Conservation (phyloP, 2,888 invertebrate species). For the Deroplatys truncata region DNA sequence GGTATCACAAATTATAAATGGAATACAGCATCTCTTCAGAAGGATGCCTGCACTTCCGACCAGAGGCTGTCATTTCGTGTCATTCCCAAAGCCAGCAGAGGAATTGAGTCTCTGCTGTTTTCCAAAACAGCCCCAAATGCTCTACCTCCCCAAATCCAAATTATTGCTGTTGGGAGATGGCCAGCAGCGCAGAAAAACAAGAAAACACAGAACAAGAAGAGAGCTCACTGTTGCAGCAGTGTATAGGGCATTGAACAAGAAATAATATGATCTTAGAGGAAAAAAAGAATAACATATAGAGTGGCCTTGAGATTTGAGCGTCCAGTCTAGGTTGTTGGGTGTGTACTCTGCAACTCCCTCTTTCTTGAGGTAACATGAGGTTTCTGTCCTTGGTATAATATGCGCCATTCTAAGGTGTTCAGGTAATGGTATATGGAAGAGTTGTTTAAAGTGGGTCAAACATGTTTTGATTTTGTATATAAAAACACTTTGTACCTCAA, state of each 20-base stretch:
- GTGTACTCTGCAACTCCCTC: too few relatives aligned
- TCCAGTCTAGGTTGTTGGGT: not conserved
- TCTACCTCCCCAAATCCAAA: not conserved
- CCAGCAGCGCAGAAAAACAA: not conserved
- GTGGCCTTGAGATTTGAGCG: constrained; percentile 9
- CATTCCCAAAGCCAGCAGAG: not conserved
- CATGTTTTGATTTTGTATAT: not conserved
- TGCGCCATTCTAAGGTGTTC: not conserved
- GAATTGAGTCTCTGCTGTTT: not conserved
- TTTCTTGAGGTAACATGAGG: too few relatives aligned
- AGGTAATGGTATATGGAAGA: not conserved
- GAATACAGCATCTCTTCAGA: not conserved
- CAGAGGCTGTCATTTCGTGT: not conserved
- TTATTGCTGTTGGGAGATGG: not conserved
- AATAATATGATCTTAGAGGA: not conserved
- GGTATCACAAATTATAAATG: not conserved
- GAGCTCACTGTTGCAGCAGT: not conserved
- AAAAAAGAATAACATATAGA: not conserved
- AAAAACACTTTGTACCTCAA: not conserved
- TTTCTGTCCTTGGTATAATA: not conserved
- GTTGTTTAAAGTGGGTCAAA: not conserved
- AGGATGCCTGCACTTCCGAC: not conserved
- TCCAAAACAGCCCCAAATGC: not conserved
- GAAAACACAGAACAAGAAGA: not conserved
- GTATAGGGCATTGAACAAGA: not conserved